Evolutionary conservation across 2,113 vertebrate genomes (phyloP), one percentile per base, ranked within the genome.

Genomic region (Psittacula cyanocephala): DNA sequence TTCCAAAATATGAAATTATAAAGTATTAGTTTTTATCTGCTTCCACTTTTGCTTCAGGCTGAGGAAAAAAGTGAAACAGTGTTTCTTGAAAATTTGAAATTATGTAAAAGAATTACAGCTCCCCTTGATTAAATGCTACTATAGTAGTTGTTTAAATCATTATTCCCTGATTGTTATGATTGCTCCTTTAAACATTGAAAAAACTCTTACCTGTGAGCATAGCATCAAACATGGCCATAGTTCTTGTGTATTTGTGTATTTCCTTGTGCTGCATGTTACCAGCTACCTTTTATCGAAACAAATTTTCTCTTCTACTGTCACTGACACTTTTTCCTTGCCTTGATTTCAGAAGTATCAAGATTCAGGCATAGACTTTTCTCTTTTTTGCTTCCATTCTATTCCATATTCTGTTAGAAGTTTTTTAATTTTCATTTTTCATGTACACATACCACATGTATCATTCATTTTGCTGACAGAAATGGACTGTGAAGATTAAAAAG

Each of bases 361-460:
- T 52, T 16, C 13, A 62, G 23, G 8, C 16, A 23, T 10, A 55
- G 13, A 22, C 3, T 28, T 47, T 9, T 10, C 22, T 6, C 1
- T 9, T 11, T n/a, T 7, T 1, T 28, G 4, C n/a, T 82, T 63
- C 17, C 6, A 31, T 50, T 57, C n/a, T 69, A 25, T 65, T 95
- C 17, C 11, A 15, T 44, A 31, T 65, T 62, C 19, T 69, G 5
- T 55, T 76, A 3, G 8, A 69, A 63, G 24, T 7, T 77, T 15
- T 76, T 50, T 27, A 24, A 24, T 82, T 83, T 62, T 86, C 6
- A 10, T 46, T 91, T 81, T 68, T 68, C 5, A 7, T 28, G 5
- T 49, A 6, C 13, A 2, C 2, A 1, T 43, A 6, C 4, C 18
- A 6, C 7, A 6, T 12, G 2, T 13, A 43, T 55, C 6, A 13